Conservation (phyloP, 2,797 vertebrate genomes). For the Dallia pectoralis region DNA sequence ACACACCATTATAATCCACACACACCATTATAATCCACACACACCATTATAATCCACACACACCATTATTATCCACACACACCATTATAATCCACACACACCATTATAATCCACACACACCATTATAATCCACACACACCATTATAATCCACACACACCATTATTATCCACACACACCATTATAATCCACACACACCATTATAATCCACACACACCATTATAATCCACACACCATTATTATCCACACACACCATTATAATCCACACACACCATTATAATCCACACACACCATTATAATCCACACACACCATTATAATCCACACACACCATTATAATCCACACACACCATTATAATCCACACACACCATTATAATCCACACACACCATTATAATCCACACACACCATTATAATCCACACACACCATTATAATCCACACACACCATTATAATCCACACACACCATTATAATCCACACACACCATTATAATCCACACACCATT, state of each 20-base stretch:
- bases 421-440: slow-evolving; percentile 10
- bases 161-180: slow-evolving; percentile 21
- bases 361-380: no score
- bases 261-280: no score
- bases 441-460: no score
- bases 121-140: slow-evolving; percentile 12
- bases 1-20: not conserved
- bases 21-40: not conserved
- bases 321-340: no score
- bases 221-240: not conserved
- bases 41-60: not conserved
- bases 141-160: no score
- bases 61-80: not conserved
- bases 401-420: not conserved
- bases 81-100: no score
- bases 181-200: slow-evolving; percentile 6
- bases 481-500: slow-evolving; percentile 15
- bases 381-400: no score
- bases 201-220: not conserved
- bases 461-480: slow-evolving; percentile 18
- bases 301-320: no score
- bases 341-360: no score
- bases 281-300: no score
- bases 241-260: no score
- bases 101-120: not conserved